A percentile compares a stretch with the other conserved stretches of the same genome.
Conservation (phyloP, 2,888 invertebrate species). For the Cheilosia scutellata region DNA sequence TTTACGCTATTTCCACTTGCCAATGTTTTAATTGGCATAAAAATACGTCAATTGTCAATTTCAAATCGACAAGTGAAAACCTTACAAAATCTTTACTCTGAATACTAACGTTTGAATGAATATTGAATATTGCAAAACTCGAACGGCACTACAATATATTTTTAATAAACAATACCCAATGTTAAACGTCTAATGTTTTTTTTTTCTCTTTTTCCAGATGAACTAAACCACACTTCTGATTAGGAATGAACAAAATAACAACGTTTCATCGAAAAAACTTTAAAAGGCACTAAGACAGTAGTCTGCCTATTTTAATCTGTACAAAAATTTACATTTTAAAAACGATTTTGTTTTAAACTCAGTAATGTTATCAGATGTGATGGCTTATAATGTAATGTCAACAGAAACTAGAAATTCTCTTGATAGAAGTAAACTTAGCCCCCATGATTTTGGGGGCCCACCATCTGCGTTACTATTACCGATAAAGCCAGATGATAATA, state of each 20-base stretch:
- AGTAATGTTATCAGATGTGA: conserved; percentile 84
- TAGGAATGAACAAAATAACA: conserved; percentile 54
- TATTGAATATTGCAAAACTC: too few species aligned
- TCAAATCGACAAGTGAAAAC: too few species aligned
- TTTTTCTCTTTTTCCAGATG: conserved; percentile 54
- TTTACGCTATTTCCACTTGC: too few species aligned
- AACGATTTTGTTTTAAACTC: conserved; percentile 53
- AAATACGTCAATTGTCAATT: too few species aligned
- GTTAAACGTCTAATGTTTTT: not conserved
- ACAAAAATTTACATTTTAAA: conserved; percentile 30
- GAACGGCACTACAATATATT: not conserved
- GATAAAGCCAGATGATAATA: conserved; percentile 78
- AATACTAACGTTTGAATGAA: too few species aligned
- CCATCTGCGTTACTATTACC: conserved; percentile 78
- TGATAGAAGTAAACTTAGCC: conserved; percentile 81
- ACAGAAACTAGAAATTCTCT: conserved; percentile 78
- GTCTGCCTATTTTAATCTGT: not conserved
- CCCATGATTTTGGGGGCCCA: conserved; percentile 84
- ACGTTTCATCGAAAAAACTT: conserved; percentile 34
- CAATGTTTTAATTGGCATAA: too few species aligned
- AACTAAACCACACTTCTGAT: conserved; percentile 12
- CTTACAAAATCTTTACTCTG: too few species aligned
- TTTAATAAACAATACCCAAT: not conserved
- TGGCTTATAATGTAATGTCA: conserved; percentile 84
- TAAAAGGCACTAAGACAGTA: conserved; percentile 33